Percentiles rank a stretch among this genome's conserved stretches.
Evolutionary conservation across 2,797 vertebrate species (phyloP).

Genomic region (Mormyrops attenuatus): DNA sequence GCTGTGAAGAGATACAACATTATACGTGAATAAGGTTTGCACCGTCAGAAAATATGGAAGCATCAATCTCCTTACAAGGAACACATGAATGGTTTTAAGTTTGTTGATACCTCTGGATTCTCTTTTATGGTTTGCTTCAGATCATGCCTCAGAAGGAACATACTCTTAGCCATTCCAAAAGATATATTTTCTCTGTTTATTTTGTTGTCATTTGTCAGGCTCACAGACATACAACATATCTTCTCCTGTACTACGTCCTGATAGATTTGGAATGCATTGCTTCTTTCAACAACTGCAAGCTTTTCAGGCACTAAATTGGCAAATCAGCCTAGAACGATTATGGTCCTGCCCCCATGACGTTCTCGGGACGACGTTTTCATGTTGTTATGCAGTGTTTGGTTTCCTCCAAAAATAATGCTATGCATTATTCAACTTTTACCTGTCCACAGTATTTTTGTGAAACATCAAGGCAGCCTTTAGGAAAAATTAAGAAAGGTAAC

Average conservation of each 20-base stretch:
- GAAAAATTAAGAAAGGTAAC: not conserved
- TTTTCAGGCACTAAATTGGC: not conserved
- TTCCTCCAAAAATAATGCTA: not conserved
- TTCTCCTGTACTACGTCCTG: not conserved
- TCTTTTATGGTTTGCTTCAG: not conserved
- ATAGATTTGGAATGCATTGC: not conserved
- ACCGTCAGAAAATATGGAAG: not conserved
- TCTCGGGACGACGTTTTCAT: not conserved
- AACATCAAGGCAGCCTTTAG: not conserved
- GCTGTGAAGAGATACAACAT: slow-evolving; percentile 13
- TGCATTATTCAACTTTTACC: not conserved
- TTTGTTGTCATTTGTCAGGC: not conserved
- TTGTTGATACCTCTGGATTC: not conserved
- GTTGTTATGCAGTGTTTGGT: not conserved
- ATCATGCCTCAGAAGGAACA: not conserved
- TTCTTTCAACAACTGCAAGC: not conserved
- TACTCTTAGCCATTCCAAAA: not conserved
- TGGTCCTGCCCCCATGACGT: not conserved
- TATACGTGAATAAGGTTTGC: not conserved
- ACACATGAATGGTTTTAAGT: not conserved
- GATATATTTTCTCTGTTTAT: not conserved
- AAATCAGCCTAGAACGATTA: not conserved
- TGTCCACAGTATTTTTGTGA: not conserved
- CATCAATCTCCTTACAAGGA: not conserved
- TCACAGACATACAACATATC: not conserved